Evolutionary conservation across 2,113 vertebrate species (phyloP).

Genomic region (Laterallus jamaicensis): DNA sequence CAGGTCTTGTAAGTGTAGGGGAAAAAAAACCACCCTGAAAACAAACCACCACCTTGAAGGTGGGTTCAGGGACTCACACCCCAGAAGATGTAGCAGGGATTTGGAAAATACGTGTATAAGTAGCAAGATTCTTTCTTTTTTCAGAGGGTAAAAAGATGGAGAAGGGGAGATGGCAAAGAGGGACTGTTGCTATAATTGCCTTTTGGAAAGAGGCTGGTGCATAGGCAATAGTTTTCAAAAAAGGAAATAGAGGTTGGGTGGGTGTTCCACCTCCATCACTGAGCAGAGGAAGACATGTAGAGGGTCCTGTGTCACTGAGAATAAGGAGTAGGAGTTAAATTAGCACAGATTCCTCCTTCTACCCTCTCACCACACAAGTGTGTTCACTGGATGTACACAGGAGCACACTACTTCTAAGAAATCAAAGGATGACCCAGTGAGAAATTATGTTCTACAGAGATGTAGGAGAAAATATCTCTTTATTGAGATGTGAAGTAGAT

Average conservation of each 20-base stretch:
- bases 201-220: not conserved
- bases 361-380: not conserved
- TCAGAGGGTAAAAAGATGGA: not conserved
- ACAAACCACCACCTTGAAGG: not conserved
- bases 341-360: not conserved
- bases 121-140: not conserved
- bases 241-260: not conserved
- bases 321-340: not conserved
- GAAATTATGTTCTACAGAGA: not conserved
- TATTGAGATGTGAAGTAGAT: conserved; percentile 4
- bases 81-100: not conserved
- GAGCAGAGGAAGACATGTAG: not conserved
- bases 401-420: not conserved
- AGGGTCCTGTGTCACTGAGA: not conserved
- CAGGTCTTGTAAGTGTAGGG: not conserved
- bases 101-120: not conserved
- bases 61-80: not conserved
- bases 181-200: not conserved
- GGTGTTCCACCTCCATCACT: not conserved
- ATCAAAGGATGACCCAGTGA: not conserved
- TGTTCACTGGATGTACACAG: not conserved
- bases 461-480: not conserved
- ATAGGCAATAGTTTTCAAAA: not conserved
- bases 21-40: not conserved
- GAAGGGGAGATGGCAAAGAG: not conserved